A percentile compares a stretch with the other conserved stretches of the same genome.
Conservation (phyloP, 1,140 invertebrate species). For the Limonius californicus region DNA sequence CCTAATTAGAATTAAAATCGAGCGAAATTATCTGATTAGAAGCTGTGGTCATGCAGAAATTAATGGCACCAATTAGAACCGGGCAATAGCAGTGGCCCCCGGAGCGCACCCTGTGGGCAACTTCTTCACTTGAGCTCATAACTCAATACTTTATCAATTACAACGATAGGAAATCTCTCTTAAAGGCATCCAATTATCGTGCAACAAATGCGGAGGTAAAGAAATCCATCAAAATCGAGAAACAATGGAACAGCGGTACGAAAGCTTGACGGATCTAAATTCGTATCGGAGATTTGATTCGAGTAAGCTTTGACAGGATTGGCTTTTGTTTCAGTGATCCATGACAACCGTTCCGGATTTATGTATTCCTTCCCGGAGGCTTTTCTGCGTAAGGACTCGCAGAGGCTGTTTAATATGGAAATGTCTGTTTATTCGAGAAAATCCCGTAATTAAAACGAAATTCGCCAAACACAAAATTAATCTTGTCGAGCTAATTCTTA, state of each 20-base stretch:
- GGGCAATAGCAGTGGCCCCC: too few relatives aligned
- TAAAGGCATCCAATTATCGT: background rate
- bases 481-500: background rate
- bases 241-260: slow-evolving; percentile 39
- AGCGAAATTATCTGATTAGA: too few relatives aligned
- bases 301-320: slow-evolving; percentile 37
- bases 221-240: slow-evolving; percentile 40
- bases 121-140: too few relatives aligned
- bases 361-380: slow-evolving; percentile 24
- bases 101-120: too few relatives aligned
- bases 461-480: too few relatives aligned
- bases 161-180: background rate
- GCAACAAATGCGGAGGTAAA: slow-evolving; percentile 2
- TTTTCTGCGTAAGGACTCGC: slow-evolving; percentile 5
- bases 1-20: too few relatives aligned
- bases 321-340: slow-evolving; percentile 41
- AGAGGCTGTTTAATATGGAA: background rate
- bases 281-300: slow-evolving; percentile 39
- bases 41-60: too few relatives aligned
- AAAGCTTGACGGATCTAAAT: slow-evolving; percentile 41
- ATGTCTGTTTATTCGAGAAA: background rate
- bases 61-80: too few relatives aligned
- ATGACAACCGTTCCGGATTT: slow-evolving; percentile 39
- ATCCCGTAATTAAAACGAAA: too few relatives aligned
- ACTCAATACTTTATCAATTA: background rate